phyloP scores from a whole-genome alignment of 2,888 invertebrate genomes.

The Perdita meconis region DNA sequence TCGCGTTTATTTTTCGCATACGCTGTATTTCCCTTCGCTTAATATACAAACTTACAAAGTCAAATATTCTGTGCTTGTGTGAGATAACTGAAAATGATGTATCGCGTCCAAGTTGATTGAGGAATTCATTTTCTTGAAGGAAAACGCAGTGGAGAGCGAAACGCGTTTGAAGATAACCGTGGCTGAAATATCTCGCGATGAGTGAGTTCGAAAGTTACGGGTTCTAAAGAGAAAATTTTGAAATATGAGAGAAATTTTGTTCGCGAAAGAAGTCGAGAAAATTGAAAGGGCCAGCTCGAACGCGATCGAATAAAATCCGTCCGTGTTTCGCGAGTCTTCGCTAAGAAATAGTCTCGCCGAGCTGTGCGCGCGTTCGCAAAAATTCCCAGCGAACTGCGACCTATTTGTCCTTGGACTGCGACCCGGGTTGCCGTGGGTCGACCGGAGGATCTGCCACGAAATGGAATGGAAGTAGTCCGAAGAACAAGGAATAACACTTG shows the following conservation, averaged over 20 bases:
- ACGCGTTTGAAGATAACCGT: not conserved
- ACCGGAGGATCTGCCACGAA: slow-evolving; percentile 30
- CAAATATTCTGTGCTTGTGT: slow-evolving; percentile 17
- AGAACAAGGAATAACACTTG: slow-evolving; percentile 64
- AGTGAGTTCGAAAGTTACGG: no score
- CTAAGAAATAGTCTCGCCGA: not conserved
- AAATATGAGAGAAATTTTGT: no score
- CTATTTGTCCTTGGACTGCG: slow-evolving; percentile 39
- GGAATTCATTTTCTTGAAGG: slow-evolving; percentile 28
- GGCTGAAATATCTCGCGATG: no score
- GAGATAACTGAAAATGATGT: slow-evolving; percentile 1
- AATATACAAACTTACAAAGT: slow-evolving; percentile 32
- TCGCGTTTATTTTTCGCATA: slow-evolving; percentile 1
- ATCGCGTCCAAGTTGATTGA: not conserved
- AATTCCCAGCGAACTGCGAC: slow-evolving; percentile 10
- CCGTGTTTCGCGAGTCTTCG: not conserved
- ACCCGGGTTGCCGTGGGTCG: slow-evolving; percentile 11
- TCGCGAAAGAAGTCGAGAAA: no score
- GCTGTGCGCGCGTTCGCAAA: not conserved
- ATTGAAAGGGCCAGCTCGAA: no score
- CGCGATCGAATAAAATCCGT: no score
- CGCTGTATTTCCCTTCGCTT: slow-evolving; percentile 22
- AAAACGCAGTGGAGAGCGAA: slow-evolving; percentile 1
- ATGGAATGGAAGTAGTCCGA: slow-evolving; percentile 50
- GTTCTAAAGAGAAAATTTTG: no score